Evolutionary conservation across 2,113 vertebrate genomes (phyloP).

Genomic region (Thomomys bottae): DNA sequence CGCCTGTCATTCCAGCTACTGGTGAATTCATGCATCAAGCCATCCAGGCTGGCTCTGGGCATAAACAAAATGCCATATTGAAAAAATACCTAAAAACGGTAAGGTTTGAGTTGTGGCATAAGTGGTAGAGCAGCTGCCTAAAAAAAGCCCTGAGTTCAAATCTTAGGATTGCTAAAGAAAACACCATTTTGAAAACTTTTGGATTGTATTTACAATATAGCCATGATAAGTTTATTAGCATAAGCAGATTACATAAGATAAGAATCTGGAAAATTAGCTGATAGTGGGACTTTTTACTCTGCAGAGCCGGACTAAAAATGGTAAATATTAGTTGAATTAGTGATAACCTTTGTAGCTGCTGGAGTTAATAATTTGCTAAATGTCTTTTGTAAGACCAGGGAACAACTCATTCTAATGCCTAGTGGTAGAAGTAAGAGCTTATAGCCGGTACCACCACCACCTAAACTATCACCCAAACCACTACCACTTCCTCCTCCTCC

Average conservation of each 20-base stretch:
- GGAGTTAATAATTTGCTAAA: constrained; percentile 73
- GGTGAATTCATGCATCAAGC: too few species aligned
- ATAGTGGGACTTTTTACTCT: constrained; percentile 47
- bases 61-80: too few species aligned
- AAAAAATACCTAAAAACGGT: too few species aligned
- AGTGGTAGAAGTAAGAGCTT: constrained; percentile 32
- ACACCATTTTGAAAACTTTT: not conserved
- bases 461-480: too few species aligned
- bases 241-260: constrained; percentile 31
- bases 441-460: too few species aligned
- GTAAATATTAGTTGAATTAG: constrained; percentile 54
- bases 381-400: constrained; percentile 33
- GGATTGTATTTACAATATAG: constrained; percentile 47
- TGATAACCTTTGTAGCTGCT: constrained; percentile 72
- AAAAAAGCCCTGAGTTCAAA: too few species aligned
- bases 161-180: too few species aligned
- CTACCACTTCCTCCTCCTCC: too few species aligned
- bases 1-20: too few species aligned
- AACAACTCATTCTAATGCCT: constrained; percentile 25
- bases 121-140: too few species aligned
- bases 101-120: too few species aligned
- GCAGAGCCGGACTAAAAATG: constrained; percentile 38
- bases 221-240: not conserved
- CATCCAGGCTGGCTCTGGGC: too few species aligned
- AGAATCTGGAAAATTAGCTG: constrained; percentile 45